Base-by-base conservation (phyloP, 2,797 vertebrate species). In the Capromys pilorides region DNA sequence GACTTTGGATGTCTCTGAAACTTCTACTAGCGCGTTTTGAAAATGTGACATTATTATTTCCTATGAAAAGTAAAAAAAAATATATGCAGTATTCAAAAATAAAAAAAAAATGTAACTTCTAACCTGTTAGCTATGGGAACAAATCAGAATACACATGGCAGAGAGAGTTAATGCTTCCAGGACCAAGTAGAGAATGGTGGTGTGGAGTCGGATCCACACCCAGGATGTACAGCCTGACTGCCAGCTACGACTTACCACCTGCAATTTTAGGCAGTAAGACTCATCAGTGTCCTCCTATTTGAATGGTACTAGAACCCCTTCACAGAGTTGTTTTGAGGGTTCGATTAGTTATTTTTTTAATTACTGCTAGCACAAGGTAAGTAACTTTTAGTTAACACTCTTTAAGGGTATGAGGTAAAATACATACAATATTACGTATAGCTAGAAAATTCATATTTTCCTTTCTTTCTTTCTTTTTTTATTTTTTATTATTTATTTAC, bases 371-470 rank as follows among this genome's bases (percentile, higher is more conserved):
- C 19, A 77, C 13, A 81, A 13, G 14, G 41, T 45, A 79, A 85
- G 8, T 83, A 51, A 16, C 19, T 45, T 45, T 45, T 45, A 45
- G 45, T 4, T 45, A 45, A 45, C 45, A 45, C 45, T 45, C 4
- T 45, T 45, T 45, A 95, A 85, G 9, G 19, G 19, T 10, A 31
- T 73, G 86, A 66, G 61, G 62, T 79, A 94, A 61, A 90, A 95
- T 36, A 86, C 14, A 90, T 57, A 64, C 57, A 86, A 51, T 64
- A 31, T 91, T 85, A 71, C 54, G 26, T n/a, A 71, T 6, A 49
- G 64, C 18, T 41, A 45, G 41, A 54, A 59, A 69, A 71, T 22
- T 84, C 51, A 39, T 67, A 51, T 71, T 88, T 90, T 61, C 22
- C 51, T 16, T 16, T 54, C 51, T 16, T 16, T 54, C 51, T 24